phyloP scores from a whole-genome alignment of 2,888 invertebrate species.

The Synergus umbraculus region DNA sequence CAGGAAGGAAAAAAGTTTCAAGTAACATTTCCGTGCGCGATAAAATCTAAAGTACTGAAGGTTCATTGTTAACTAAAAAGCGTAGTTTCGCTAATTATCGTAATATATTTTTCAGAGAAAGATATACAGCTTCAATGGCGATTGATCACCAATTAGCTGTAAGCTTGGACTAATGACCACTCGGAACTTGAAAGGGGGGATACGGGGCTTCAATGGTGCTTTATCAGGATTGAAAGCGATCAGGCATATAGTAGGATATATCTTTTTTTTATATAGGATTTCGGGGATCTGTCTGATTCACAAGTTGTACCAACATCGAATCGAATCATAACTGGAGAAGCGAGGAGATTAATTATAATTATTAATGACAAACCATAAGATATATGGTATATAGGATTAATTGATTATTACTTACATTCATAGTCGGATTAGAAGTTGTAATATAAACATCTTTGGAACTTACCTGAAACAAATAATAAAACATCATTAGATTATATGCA shows the following conservation, averaged over 20 bases:
- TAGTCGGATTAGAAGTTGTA: neutral
- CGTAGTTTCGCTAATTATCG: conserved; percentile 10
- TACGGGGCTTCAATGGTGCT: conserved; percentile 25
- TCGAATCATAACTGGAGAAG: neutral
- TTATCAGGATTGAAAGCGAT: conserved; percentile 25
- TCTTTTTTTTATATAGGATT: neutral
- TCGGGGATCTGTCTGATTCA: neutral
- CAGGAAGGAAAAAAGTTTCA: neutral
- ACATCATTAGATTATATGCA: neutral
- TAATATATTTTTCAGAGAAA: conserved; percentile 12
- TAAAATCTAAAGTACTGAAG: conserved; percentile 5
- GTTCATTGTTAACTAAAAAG: neutral
- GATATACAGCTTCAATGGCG: conserved; percentile 1
- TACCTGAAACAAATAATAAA: neutral
- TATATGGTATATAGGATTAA: neutral
- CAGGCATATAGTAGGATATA: conserved; percentile 3
- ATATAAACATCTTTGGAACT: neutral
- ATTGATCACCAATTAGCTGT: conserved; percentile 34
- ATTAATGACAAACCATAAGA: neutral
- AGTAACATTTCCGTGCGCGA: neutral
- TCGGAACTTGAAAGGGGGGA: neutral
- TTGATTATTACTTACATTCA: neutral
- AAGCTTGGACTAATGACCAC: conserved; percentile 38
- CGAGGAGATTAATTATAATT: conserved; percentile 19
- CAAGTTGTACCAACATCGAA: neutral